Evolutionary conservation across 2,888 invertebrate species (phyloP), one percentile per base, ranked within the genome.

Genomic region (Microplitis deprimator): DNA sequence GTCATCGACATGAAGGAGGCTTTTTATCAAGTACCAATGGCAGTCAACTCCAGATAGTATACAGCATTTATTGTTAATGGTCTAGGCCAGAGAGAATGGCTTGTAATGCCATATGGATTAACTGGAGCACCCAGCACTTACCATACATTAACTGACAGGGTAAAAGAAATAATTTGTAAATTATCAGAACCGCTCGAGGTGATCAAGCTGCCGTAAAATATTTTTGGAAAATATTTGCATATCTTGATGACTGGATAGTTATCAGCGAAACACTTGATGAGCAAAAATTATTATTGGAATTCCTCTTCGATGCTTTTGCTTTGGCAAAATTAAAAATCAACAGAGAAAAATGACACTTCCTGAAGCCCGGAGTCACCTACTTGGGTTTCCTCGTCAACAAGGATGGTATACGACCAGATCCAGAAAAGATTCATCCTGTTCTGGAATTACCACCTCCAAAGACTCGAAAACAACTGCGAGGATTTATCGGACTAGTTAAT

Each of bases 1-100:
- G 76, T 72, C 8, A 65, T 76, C 8, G 78, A 78, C n/a, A 40
- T 78, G 59, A 78, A 75, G 13, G 77, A 77, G 5, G 77, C 77
- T 20, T 77, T 77, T 13, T 72, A 76, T n/a, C 71, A 76, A 40
- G 65, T 77, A 20, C 77, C 73, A 5, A 77, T 77, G 77, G 38
- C 68, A 6, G 4, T 10, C 6, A 64, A 70, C 7, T 69, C 74
- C 16, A 38, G 20, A n/a, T 38, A 39, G 29, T 69, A 65, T 59
- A 75, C 71, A 8, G 77, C 74, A 5, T 69, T 77, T 13, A 20
- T 71, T 3, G 75, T 75, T 7, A 69, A 75, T 40, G 75, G 69
- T 8, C 17, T 39, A 17, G 69, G 75, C 17, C 40, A 62, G 39
- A 17, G 29, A 68, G 68, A 75, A 60, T 75, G 68, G 38, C 0